Conservation (phyloP, 1,140 invertebrate species). For the Bombyx mandarina region DNA sequence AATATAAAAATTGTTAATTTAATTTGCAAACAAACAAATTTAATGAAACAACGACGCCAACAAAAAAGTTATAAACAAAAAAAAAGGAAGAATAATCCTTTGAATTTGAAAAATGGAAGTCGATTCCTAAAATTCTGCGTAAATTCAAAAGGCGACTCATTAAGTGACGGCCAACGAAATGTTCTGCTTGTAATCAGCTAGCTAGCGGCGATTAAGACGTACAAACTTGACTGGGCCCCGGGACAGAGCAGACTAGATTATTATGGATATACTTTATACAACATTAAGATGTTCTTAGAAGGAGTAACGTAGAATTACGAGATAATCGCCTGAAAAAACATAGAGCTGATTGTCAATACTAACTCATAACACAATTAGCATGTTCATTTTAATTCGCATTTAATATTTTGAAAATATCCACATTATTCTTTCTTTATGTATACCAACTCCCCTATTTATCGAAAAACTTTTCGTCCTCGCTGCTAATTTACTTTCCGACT, state of each 20-base stretch:
- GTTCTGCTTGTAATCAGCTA: slow-evolving; percentile 48
- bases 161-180: slow-evolving; percentile 46
- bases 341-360: not conserved
- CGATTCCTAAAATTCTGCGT: slow-evolving; percentile 17
- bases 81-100: too few relatives aligned
- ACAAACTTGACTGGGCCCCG: slow-evolving; percentile 41
- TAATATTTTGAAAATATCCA: not conserved
- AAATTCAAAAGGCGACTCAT: slow-evolving; percentile 49
- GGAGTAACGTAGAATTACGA: not conserved
- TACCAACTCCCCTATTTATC: slow-evolving; percentile 43
- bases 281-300: too few relatives aligned
- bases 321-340: not conserved
- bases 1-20: too few relatives aligned
- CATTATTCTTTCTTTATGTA: slow-evolving; percentile 1
- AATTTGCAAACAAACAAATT: too few relatives aligned
- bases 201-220: slow-evolving; percentile 54
- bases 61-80: too few relatives aligned
- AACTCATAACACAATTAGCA: too few relatives aligned
- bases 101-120: slow-evolving; percentile 11
- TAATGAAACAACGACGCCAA: too few relatives aligned
- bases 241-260: slow-evolving; percentile 18
- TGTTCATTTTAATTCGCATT: too few relatives aligned
- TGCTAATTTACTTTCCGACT: slow-evolving; percentile 63
- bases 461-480: slow-evolving; percentile 53
- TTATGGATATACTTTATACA: too few relatives aligned